Evolutionary conservation across 1,140 invertebrate species (phyloP).

Genomic region (Subanguina moxae): DNA sequence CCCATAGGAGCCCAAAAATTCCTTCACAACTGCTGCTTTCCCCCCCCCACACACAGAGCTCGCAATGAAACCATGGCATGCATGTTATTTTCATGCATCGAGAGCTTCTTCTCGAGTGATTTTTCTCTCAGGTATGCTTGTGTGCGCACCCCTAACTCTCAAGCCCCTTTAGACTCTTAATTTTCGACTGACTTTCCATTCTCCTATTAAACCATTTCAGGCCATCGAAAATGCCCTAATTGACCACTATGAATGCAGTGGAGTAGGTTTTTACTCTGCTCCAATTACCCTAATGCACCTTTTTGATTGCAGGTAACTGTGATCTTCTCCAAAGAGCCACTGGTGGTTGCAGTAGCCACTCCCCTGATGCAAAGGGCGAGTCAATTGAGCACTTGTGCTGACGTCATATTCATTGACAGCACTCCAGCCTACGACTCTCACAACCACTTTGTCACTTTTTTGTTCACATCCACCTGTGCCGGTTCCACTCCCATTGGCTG

Average conservation of each 20-base stretch:
- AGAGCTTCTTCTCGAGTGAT: too few species aligned
- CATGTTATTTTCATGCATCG: too few species aligned
- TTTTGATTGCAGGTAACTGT: not conserved
- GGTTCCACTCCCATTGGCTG: not conserved
- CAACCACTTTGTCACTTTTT: slow-evolving; percentile 1
- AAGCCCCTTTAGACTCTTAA: not conserved
- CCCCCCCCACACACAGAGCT: too few species aligned
- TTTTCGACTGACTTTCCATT: too few species aligned
- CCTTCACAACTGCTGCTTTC: too few species aligned
- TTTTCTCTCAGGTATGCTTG: too few species aligned
- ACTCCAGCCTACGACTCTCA: slow-evolving; percentile 1
- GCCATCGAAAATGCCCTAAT: not conserved
- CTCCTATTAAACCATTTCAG: too few species aligned
- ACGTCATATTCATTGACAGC: slow-evolving; percentile 1
- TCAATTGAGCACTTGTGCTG: not conserved
- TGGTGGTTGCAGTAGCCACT: slow-evolving; percentile 1
- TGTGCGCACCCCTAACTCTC: too few species aligned
- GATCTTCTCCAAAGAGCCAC: slow-evolving; percentile 2
- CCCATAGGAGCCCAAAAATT: too few species aligned
- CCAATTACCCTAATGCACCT: too few species aligned
- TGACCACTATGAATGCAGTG: not conserved
- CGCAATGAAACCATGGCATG: too few species aligned
- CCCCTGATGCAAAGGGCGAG: slow-evolving; percentile 4
- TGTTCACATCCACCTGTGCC: not conserved
- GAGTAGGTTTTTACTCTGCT: not conserved